A percentile compares a stretch with the other conserved stretches of the same genome.
Conservation (phyloP, 53 echinoderm and acorn worm genomes). For the Actinopyga echinites region DNA sequence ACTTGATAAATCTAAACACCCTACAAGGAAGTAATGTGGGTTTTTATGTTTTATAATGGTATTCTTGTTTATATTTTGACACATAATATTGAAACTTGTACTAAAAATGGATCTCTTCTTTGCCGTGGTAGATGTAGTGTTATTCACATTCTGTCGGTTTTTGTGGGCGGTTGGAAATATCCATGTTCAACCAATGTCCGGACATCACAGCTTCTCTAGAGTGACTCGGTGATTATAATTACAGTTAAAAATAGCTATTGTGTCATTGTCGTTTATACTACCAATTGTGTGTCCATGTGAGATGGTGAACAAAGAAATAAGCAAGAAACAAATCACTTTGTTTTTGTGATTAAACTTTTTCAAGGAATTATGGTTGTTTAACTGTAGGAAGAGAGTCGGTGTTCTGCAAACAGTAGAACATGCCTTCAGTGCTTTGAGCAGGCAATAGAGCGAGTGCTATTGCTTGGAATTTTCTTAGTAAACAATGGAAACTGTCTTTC, state of each 20-base stretch:
- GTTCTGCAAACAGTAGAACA: too few relatives aligned
- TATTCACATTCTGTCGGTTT: constrained; percentile 14
- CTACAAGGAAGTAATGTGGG: background rate
- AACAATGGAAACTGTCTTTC: too few relatives aligned
- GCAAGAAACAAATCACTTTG: background rate
- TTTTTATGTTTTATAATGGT: constrained; percentile 40
- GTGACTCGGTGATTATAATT: constrained; percentile 40
- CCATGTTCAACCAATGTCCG: constrained; percentile 18
- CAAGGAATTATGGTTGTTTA: too few relatives aligned
- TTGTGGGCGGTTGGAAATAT: constrained; percentile 10
- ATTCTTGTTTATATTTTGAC: constrained; percentile 38
- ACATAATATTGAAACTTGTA: constrained; percentile 14
- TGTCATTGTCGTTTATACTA: constrained; percentile 32
- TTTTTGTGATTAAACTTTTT: background rate
- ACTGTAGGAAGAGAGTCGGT: too few relatives aligned
- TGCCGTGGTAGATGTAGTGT: constrained; percentile 30
- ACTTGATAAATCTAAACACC: too few relatives aligned
- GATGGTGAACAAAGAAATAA: constrained; percentile 31
- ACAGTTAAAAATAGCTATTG: constrained; percentile 34
- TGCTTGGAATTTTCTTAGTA: too few relatives aligned
- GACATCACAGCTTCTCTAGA: constrained; percentile 25
- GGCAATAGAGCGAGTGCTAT: too few relatives aligned
- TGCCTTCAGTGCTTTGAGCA: too few relatives aligned
- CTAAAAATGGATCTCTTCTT: constrained; percentile 25
- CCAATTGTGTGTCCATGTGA: constrained; percentile 18